Evolutionary conservation across 2,797 vertebrate species (phyloP).

Genomic region (Vultur gryphus): DNA sequence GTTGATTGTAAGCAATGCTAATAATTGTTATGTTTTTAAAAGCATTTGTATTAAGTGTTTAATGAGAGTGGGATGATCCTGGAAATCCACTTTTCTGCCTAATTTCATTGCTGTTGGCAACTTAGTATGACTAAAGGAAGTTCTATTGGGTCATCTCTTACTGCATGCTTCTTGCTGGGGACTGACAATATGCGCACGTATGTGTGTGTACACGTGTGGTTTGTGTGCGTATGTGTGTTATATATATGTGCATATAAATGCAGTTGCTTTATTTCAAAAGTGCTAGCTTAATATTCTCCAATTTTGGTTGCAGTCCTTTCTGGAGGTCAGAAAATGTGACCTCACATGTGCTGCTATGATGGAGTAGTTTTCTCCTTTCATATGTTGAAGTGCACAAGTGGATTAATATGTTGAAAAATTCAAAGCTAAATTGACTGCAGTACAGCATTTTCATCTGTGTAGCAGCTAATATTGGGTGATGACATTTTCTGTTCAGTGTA

Average conservation of each 20-base stretch:
- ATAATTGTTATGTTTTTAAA: neutral
- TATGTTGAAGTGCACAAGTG: neutral
- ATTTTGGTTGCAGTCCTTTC: neutral
- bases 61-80: neutral
- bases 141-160: neutral
- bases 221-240: no score
- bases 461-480: neutral
- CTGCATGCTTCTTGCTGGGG: neutral
- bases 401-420: neutral
- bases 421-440: neutral
- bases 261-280: neutral
- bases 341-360: neutral
- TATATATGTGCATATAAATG: neutral
- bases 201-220: rapidly evolving
- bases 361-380: neutral
- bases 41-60: neutral
- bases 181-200: rapidly evolving
- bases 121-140: neutral
- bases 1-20: neutral
- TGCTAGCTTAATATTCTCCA: no score
- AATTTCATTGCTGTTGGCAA: neutral
- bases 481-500: neutral
- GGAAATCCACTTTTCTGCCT: neutral
- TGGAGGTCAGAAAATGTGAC: neutral
- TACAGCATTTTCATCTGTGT: neutral